phyloP scores from a whole-genome alignment of 2,113 vertebrate genomes.

The Epinephelus moara region DNA sequence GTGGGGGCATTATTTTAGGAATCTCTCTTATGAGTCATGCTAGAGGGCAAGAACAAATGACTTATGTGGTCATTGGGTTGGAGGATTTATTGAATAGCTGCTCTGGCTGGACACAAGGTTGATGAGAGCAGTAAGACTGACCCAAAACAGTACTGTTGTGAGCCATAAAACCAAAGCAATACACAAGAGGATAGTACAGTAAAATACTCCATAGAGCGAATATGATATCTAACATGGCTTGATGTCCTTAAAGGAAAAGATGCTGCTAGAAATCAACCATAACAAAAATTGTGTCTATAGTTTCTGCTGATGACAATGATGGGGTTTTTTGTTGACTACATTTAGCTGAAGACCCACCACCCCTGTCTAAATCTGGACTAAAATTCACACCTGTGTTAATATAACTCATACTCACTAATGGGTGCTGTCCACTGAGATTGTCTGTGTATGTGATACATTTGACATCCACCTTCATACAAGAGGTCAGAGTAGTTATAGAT shows the following conservation, averaged over 20 bases:
- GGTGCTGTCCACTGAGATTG: background rate
- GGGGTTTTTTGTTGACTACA: conserved; percentile 1
- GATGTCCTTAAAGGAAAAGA: background rate
- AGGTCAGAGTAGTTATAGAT: background rate
- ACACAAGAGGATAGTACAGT: background rate
- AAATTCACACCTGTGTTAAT: background rate
- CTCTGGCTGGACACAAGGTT: too few species aligned
- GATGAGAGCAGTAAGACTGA: too few species aligned
- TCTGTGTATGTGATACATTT: background rate
- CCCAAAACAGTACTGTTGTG: background rate
- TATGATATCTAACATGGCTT: background rate
- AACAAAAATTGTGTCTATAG: background rate
- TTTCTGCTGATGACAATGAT: conserved; percentile 1
- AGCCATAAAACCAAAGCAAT: background rate
- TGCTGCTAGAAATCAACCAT: background rate
- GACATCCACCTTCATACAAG: background rate
- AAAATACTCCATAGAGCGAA: background rate
- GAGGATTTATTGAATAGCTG: too few species aligned
- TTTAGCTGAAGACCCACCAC: background rate
- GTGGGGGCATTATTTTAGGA: too few species aligned
- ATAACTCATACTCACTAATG: background rate
- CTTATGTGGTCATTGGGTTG: too few species aligned
- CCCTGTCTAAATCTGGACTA: background rate
- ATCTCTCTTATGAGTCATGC: too few species aligned
- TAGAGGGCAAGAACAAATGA: too few species aligned